phyloP scores from a whole-genome alignment of 2,797 vertebrate genomes.

The Pachyuromys duprasi region DNA sequence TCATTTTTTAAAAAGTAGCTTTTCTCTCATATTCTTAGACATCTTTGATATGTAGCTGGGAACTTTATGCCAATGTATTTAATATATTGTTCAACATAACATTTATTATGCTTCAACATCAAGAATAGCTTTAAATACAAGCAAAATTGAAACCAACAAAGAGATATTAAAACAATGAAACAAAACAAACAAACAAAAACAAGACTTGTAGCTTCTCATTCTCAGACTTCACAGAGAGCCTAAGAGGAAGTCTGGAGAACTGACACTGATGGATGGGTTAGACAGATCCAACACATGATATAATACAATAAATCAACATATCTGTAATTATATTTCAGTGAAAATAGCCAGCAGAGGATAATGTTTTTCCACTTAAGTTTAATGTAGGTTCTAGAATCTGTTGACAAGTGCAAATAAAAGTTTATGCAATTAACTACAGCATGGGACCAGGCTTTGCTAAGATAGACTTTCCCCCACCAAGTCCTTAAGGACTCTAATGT shows the following conservation, averaged over 20 bases:
- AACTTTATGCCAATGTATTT: not conserved
- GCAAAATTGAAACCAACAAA: conserved; percentile 12
- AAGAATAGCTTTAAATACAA: not conserved
- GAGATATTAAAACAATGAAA: not conserved
- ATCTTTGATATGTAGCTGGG: not conserved
- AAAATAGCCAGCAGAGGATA: not conserved
- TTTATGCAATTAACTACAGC: not conserved
- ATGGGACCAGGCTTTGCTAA: not conserved
- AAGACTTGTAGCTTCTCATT: not conserved
- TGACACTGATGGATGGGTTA: not conserved
- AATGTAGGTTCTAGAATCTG: not conserved
- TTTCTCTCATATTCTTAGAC: not conserved
- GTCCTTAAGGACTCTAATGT: not conserved
- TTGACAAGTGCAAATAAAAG: conserved; percentile 19
- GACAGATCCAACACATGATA: not conserved
- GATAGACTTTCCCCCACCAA: not conserved
- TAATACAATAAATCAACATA: not conserved
- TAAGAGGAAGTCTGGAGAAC: not conserved
- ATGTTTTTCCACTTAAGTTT: not conserved
- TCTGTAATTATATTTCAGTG: not conserved
- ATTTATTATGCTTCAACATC: conserved; percentile 32
- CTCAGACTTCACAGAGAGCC: not conserved
- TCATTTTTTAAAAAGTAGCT: not conserved
- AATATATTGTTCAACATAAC: conserved; percentile 25
- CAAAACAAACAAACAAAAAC: not conserved